These are phyloP conservation scores for Patella vulgata DNA, from an alignment of 1,140 invertebrate genomes.

Conservation along the genomic window DNA sequence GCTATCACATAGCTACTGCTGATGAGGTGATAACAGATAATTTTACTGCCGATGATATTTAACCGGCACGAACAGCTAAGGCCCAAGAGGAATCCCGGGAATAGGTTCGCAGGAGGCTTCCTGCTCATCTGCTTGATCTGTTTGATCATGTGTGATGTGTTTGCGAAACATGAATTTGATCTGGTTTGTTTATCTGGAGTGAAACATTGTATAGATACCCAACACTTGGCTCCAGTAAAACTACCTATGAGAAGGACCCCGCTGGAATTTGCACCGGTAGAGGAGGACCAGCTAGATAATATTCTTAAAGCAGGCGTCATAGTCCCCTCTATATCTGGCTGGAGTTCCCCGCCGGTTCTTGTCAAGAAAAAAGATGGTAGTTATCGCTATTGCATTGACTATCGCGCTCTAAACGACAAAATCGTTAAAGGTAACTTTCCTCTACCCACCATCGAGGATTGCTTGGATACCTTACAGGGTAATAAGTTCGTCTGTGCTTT, in stretches of 20 bases:
- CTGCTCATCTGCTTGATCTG: too few relatives aligned
- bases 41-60: too few relatives aligned
- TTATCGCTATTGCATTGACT: conserved; percentile 68
- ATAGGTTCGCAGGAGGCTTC: too few relatives aligned
- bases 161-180: conserved; percentile 34
- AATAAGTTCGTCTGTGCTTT: conserved; percentile 18
- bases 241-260: conserved; percentile 19
- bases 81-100: too few relatives aligned
- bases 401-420: conserved; percentile 63
- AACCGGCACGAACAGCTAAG: too few relatives aligned
- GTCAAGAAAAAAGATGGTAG: conserved; percentile 70
- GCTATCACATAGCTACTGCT: too few relatives aligned
- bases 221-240: conserved; percentile 11
- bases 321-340: conserved; percentile 16
- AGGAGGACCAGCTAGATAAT: conserved; percentile 18
- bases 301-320: conserved; percentile 37
- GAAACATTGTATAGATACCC: conserved; percentile 33
- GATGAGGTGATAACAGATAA: too few relatives aligned
- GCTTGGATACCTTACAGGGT: conserved; percentile 14
- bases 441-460: conserved; percentile 68
- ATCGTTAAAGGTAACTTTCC: conserved; percentile 68
- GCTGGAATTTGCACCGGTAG: conserved; percentile 20
- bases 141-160: too few relatives aligned
- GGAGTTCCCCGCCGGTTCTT: conserved; percentile 38
- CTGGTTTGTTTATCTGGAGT: conserved; percentile 22